These are phyloP conservation scores for Pollenia griseotomentosa DNA, from an alignment of 2,888 invertebrate genomes.

Conservation along the genomic window DNA sequence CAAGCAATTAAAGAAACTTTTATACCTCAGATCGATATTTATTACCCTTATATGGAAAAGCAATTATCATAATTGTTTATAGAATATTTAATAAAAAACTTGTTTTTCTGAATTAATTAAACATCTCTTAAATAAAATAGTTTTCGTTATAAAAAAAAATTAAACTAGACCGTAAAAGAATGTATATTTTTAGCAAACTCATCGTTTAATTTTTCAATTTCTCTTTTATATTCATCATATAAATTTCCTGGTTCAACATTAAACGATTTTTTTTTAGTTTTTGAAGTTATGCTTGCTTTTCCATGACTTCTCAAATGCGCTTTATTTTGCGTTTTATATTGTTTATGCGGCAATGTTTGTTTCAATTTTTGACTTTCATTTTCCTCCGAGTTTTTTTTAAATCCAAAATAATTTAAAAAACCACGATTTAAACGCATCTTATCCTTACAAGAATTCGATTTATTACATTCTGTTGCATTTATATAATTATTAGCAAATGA, in stretches of 20 bases:
- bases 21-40: conserved; percentile 90
- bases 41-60: conserved; percentile 90
- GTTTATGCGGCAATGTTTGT: neutral
- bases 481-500: neutral
- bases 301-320: neutral
- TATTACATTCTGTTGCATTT: neutral
- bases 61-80: neutral
- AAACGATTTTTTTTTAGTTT: neutral
- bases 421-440: conserved; percentile 12
- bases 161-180: no score
- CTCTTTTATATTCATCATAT: conserved; percentile 14
- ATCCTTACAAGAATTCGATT: neutral
- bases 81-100: neutral
- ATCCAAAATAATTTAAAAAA: conserved; percentile 12
- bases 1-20: conserved; percentile 97
- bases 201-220: conserved; percentile 3
- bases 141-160: no score
- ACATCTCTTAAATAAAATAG: no score
- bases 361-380: neutral
- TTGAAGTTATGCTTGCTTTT: neutral
- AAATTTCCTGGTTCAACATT: neutral
- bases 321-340: neutral
- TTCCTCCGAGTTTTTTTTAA: neutral
- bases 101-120: no score
- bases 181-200: neutral